A percentile compares a stretch with the other conserved stretches of the same genome.
phyloP scores from a whole-genome alignment of 2,888 invertebrate genomes.

The Metacarcinus magister region DNA sequence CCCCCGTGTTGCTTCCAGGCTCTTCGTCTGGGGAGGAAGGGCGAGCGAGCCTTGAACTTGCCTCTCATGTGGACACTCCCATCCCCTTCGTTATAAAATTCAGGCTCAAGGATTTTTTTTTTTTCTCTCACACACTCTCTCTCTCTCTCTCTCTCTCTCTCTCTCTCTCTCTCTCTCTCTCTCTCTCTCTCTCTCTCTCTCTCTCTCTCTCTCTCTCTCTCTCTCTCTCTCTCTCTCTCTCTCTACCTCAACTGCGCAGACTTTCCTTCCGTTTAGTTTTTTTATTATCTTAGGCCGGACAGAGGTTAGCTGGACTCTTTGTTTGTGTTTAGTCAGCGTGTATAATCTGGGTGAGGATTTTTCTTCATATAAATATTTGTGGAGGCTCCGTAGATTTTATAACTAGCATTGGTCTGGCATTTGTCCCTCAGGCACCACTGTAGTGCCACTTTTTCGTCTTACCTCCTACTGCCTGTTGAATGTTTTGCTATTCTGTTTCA shows the following conservation, averaged over 20 bases:
- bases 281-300: not conserved
- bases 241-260: too few relatives aligned
- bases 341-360: not conserved
- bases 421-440: not conserved
- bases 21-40: not conserved
- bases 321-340: not conserved
- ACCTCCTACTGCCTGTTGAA: not conserved
- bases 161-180: too few relatives aligned
- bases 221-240: too few relatives aligned
- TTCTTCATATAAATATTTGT: not conserved
- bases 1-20: not conserved
- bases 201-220: too few relatives aligned
- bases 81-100: not conserved
- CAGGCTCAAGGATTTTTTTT: not conserved
- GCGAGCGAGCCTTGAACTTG: slow-evolving; percentile 1
- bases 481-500: not conserved
- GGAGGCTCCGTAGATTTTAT: not conserved
- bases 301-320: not conserved
- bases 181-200: too few relatives aligned
- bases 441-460: not conserved
- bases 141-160: too few relatives aligned
- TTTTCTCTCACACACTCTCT: not conserved
- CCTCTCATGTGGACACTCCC: not conserved
- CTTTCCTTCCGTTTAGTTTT: not conserved
- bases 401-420: not conserved